Evolutionary conservation across 2,888 invertebrate species (phyloP).

Genomic region (Cephus spinipes): DNA sequence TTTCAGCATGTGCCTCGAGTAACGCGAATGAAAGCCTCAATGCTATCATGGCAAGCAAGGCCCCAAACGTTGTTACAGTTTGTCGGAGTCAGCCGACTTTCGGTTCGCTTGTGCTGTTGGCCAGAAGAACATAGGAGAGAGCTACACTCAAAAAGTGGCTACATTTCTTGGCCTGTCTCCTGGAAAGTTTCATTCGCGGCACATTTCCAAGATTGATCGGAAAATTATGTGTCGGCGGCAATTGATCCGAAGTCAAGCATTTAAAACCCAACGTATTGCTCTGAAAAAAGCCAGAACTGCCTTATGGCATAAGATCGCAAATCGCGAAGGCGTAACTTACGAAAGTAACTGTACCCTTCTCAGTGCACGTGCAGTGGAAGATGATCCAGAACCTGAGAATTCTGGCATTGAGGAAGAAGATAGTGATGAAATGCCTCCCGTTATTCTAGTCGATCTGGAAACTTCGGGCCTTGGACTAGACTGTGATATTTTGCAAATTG

Average conservation of each 20-base stretch:
- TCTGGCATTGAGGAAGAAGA: conserved; percentile 7
- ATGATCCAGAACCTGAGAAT: conserved; percentile 8
- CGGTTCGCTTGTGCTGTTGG: conserved; percentile 28
- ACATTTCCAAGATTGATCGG: conserved; percentile 16
- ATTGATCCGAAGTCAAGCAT: conserved; percentile 6
- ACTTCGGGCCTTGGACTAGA: conserved; percentile 22
- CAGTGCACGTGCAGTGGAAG: conserved; percentile 17
- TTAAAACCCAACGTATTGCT: conserved; percentile 17
- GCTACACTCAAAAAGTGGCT: conserved; percentile 20
- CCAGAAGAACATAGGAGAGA: conserved; percentile 32
- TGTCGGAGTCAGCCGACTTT: conserved; percentile 26
- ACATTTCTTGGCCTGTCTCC: conserved; percentile 16
- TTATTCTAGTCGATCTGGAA: conserved; percentile 27
- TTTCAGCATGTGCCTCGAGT: conserved; percentile 25
- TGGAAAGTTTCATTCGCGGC: conserved; percentile 15
- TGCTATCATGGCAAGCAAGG: conserved; percentile 32
- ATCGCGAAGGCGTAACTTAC: conserved; percentile 24
- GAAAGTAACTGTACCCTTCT: conserved; percentile 23
- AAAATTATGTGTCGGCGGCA: conserved; percentile 1
- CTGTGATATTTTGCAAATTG: conserved; percentile 32
- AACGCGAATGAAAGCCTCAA: conserved; percentile 35
- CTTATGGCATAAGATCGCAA: conserved; percentile 23
- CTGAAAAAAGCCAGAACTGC: conserved; percentile 24
- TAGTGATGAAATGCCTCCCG: conserved; percentile 1
- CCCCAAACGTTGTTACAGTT: conserved; percentile 28